Evolutionary conservation across 2,888 invertebrate species (phyloP).

Genomic region (Xanthia togata): DNA sequence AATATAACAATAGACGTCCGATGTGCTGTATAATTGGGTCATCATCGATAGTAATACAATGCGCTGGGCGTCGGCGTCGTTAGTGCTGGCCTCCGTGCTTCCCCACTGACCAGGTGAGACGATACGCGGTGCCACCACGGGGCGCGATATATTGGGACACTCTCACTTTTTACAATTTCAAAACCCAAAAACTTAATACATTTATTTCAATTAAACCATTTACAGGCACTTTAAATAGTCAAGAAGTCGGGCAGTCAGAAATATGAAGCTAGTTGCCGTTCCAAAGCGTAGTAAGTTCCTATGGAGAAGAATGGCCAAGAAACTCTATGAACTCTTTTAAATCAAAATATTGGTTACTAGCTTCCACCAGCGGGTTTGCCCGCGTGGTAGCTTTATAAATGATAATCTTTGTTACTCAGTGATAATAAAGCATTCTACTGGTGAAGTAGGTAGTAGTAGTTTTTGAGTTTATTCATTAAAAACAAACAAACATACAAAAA

Average conservation of each 20-base stretch:
- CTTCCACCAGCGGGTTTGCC: too few species aligned
- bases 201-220: neutral
- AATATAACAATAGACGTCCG: conserved; percentile 42
- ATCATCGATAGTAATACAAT: conserved; percentile 63
- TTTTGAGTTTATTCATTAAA: too few species aligned
- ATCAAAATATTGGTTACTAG: too few species aligned
- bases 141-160: neutral
- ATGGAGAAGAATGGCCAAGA: too few species aligned
- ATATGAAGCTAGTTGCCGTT: neutral
- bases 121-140: neutral
- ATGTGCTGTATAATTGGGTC: conserved; percentile 43
- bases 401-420: too few species aligned
- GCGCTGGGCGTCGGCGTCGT: conserved; percentile 50
- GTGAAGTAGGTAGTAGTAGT: too few species aligned
- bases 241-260: too few species aligned
- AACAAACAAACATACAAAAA: too few species aligned
- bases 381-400: too few species aligned
- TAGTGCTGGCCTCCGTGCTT: conserved; percentile 72
- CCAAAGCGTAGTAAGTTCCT: neutral
- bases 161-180: neutral
- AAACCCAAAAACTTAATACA: neutral
- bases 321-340: neutral
- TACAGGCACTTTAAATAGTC: neutral
- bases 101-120: conserved; percentile 50
- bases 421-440: too few species aligned